Conservation (phyloP, 2,888 invertebrate species). For the Spilarctia lutea region DNA sequence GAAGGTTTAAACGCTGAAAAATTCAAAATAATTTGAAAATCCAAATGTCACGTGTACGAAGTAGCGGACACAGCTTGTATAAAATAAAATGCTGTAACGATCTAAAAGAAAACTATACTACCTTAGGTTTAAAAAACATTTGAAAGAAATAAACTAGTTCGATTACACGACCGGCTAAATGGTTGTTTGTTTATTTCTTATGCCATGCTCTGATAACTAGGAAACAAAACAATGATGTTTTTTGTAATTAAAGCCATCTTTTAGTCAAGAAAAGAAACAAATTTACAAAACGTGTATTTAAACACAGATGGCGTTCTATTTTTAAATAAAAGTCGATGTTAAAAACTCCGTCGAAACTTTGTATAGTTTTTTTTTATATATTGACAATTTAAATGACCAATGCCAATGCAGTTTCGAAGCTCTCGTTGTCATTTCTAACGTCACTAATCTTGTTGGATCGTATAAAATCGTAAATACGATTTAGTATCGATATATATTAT, state of each 20-base stretch:
- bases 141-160: neutral
- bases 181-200: conserved; percentile 49
- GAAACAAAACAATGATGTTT: neutral
- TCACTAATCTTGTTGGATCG: conserved; percentile 54
- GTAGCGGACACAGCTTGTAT: no score
- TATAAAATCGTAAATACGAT: neutral
- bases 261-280: neutral
- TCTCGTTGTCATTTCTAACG: conserved; percentile 73
- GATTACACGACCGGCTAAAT: conserved; percentile 26
- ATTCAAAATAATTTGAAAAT: no score
- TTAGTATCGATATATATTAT: neutral
- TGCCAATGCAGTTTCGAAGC: conserved; percentile 43
- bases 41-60: no score
- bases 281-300: neutral
- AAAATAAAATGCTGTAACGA: neutral
- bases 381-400: neutral
- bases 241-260: neutral
- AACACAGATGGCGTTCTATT: neutral
- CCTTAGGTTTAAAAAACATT: neutral
- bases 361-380: neutral
- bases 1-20: no score
- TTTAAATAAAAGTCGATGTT: neutral
- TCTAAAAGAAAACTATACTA: neutral
- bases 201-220: neutral
- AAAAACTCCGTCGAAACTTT: neutral